Base-by-base conservation (phyloP, 2,888 invertebrate genomes). In the Bursaphelenchus okinawaensis region DNA sequence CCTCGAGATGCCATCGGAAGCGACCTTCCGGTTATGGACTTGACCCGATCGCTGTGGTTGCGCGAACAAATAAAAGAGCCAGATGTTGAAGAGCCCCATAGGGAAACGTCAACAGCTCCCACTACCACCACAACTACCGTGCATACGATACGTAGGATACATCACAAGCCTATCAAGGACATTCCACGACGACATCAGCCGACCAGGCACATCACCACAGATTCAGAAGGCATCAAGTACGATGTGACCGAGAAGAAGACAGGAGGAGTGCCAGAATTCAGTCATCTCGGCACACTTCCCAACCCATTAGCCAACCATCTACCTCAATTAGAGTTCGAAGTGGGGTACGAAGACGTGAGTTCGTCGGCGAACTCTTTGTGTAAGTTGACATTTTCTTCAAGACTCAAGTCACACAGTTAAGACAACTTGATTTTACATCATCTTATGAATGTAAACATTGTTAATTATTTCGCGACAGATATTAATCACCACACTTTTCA, bases 341-440 rank as follows among this genome's bases (percentile, higher is more conserved):
- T 56, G n/a, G 56, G 56, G 12, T 56, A 56, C 26, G 56, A 56
- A 6, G 56, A 56, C 40, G 40, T 40, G 16, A 40, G n/a, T 6
- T 1, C 40, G 12, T 40, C 40, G 16, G n/a, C n/a, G n/a, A n/a
- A n/a, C n/a, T n/a, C n/a, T n/a, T n/a, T n/a, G n/a, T n/a, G n/a
- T n/a, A n/a, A n/a, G n/a, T n/a, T n/a, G n/a, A n/a, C n/a, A n/a
- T n/a, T n/a, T n/a, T n/a, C n/a, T n/a, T n/a, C n/a, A n/a, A n/a
- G n/a, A n/a, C n/a, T n/a, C n/a, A n/a, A n/a, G n/a, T n/a, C n/a
- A n/a, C n/a, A n/a, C n/a, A n/a, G n/a, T n/a, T n/a, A n/a, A n/a
- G n/a, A n/a, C n/a, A n/a, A n/a, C n/a, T n/a, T n/a, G n/a, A n/a
- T n/a, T n/a, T n/a, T n/a, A n/a, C n/a, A n/a, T n/a, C n/a, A n/a